These are phyloP conservation scores for Ia io DNA, from an alignment of 2,113 vertebrate species.

Conservation along the genomic window DNA sequence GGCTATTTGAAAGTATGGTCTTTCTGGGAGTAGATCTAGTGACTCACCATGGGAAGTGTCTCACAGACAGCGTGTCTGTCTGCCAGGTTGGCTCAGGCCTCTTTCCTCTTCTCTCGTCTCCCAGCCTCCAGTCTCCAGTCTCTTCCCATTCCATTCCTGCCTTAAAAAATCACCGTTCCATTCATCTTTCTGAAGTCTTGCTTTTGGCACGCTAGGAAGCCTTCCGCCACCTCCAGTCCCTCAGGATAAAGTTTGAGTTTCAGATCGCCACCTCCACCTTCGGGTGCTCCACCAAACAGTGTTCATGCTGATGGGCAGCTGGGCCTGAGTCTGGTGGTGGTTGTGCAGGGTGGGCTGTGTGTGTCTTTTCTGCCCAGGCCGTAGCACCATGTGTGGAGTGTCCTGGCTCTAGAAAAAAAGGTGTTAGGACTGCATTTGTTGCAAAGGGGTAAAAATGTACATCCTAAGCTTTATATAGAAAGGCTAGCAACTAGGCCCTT, in stretches of 20 bases:
- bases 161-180: not conserved
- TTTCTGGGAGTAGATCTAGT: not conserved
- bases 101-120: not conserved
- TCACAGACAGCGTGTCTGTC: not conserved
- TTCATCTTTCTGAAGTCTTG: not conserved
- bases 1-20: not conserved
- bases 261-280: no score
- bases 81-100: not conserved
- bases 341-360: not conserved
- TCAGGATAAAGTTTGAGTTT: not conserved
- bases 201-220: not conserved
- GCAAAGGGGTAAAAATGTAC: not conserved
- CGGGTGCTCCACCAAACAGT: not conserved
- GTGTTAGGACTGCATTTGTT: not conserved
- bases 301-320: not conserved
- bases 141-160: not conserved
- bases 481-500: not conserved
- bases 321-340: not conserved
- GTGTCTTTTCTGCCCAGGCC: not conserved
- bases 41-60: not conserved
- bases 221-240: not conserved
- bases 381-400: not conserved
- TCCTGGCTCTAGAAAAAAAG: not conserved
- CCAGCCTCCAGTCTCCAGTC: not conserved
- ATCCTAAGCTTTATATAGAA: not conserved